Conservation (phyloP, 2,888 invertebrate genomes). For the Thyatira batis region DNA sequence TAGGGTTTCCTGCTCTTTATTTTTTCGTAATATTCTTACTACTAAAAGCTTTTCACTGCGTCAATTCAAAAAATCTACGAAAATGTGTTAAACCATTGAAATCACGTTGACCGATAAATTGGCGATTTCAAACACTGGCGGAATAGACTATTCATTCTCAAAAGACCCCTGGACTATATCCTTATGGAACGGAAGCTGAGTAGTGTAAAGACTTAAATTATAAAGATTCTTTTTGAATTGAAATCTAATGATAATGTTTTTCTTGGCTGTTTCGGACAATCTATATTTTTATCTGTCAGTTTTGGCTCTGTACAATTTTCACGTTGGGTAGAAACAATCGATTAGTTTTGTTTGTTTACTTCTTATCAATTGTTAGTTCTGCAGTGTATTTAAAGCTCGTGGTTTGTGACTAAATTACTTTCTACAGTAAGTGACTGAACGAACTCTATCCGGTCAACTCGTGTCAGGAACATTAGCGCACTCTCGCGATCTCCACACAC, state of each 20-base stretch:
- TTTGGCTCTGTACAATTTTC: neutral
- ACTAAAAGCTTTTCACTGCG: neutral
- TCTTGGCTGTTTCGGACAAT: neutral
- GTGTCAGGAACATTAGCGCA: slow-evolving; percentile 49
- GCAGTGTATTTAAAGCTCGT: too few species aligned
- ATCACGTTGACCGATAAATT: slow-evolving; percentile 67
- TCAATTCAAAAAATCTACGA: slow-evolving; percentile 10
- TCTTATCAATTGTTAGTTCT: too few species aligned
- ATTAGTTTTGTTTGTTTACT: neutral
- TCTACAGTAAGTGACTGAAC: slow-evolving; percentile 6
- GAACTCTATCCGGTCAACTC: slow-evolving; percentile 32
- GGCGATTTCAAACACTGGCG: slow-evolving; percentile 30
- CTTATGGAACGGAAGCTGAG: neutral
- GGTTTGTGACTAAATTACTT: neutral
- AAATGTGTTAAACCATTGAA: slow-evolving; percentile 35
- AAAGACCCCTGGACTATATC: neutral
- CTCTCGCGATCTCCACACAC: slow-evolving; percentile 26
- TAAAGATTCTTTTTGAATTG: neutral
- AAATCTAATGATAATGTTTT: neutral
- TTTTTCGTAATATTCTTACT: slow-evolving; percentile 4
- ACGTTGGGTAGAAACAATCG: neutral
- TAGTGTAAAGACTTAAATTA: neutral
- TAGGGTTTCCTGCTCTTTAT: too few species aligned
- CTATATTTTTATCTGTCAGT: neutral
- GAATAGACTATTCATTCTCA: slow-evolving; percentile 12